These are phyloP conservation scores for Dryadula phaetusa DNA, from an alignment of 2,888 invertebrate genomes.

Conservation along the genomic window DNA sequence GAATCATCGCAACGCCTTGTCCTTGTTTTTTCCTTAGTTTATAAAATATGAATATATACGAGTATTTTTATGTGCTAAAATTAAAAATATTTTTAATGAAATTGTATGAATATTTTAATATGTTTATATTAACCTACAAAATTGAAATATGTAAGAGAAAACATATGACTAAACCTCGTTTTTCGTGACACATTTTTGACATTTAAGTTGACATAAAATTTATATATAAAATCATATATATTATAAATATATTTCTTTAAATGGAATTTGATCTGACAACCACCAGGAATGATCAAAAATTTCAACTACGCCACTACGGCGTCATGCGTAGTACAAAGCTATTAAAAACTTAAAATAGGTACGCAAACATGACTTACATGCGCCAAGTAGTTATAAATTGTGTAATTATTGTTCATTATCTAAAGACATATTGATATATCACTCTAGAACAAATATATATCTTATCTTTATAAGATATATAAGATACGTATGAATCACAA, in stretches of 20 bases:
- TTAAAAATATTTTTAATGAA: not conserved
- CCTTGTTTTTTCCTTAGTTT: constrained; percentile 1
- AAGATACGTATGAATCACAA: not conserved
- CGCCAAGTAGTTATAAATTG: not conserved
- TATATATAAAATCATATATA: no score
- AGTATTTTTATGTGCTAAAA: not conserved
- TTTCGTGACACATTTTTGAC: not conserved
- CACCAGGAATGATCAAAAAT: not conserved
- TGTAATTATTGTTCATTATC: not conserved
- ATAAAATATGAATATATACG: not conserved
- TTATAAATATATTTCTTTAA: no score
- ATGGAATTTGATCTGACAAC: not conserved
- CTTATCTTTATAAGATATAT: constrained; percentile 4
- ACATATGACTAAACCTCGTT: no score
- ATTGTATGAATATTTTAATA: no score
- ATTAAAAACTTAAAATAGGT: no score
- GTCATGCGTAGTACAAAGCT: no score
- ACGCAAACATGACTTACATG: not conserved
- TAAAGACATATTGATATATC: not conserved
- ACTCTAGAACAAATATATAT: not conserved
- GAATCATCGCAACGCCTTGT: constrained; percentile 24
- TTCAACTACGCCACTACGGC: not conserved
- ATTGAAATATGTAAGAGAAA: no score
- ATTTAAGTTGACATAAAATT: not conserved
- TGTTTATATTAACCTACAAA: no score